Percentiles rank a stretch among this genome's conserved stretches.
phyloP scores from a whole-genome alignment of 2,113 vertebrate genomes.

The Candoia aspera region DNA sequence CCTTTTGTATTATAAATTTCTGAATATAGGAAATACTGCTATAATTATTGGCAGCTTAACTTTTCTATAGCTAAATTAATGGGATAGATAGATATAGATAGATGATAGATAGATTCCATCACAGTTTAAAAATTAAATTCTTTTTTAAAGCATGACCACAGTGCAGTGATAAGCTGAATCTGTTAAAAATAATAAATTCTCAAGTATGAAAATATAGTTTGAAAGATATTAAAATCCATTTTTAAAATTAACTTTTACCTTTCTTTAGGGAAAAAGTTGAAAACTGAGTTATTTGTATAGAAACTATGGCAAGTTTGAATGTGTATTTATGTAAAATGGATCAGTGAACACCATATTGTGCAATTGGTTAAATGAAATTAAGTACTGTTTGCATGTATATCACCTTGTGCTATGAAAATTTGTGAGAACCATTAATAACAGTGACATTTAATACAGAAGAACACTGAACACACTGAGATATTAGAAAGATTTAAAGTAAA shows the following conservation, averaged over 20 bases:
- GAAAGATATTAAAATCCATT: constrained; percentile 39
- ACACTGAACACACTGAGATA: constrained; percentile 45
- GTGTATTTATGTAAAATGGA: constrained; percentile 64
- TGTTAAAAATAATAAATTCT: constrained; percentile 51
- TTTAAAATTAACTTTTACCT: constrained; percentile 1
- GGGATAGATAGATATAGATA: not conserved
- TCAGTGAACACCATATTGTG: constrained; percentile 58
- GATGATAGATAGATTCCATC: not conserved
- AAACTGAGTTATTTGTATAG: constrained; percentile 41
- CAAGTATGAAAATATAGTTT: constrained; percentile 21
- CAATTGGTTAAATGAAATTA: constrained; percentile 62
- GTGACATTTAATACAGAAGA: constrained; percentile 56
- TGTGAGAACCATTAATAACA: constrained; percentile 60
- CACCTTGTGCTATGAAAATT: constrained; percentile 67
- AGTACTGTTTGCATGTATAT: constrained; percentile 67
- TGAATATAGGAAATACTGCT: not conserved
- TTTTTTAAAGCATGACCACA: constrained; percentile 26
- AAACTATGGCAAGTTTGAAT: constrained; percentile 59
- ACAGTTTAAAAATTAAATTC: constrained; percentile 34
- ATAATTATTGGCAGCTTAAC: not conserved
- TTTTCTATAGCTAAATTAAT: not conserved
- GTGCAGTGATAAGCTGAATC: constrained; percentile 19
- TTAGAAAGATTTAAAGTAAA: too few species aligned
- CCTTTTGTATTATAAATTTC: not conserved
- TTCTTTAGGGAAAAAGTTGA: constrained; percentile 30